A percentile compares a stretch with the other conserved stretches of the same genome.
phyloP scores from a whole-genome alignment of 2,888 invertebrate genomes.

The Suillia variegata region DNA sequence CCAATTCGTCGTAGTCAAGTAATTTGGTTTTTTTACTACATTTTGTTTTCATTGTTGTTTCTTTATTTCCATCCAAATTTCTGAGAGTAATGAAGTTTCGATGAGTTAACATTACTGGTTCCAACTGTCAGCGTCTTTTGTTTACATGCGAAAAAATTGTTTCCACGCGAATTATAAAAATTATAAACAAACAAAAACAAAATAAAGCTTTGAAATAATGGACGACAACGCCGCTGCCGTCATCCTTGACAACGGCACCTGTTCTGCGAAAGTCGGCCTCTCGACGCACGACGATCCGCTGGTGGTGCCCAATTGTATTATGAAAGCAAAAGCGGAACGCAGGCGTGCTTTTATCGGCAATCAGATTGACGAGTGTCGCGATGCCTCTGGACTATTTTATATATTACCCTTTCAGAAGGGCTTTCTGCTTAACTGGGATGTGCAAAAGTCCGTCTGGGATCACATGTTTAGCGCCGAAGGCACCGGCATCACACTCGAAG shows the following conservation, averaged over 20 bases:
- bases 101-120: too few species aligned
- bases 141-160: too few species aligned
- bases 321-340: conserved; percentile 97
- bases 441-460: conserved; percentile 92
- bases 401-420: conserved; percentile 94
- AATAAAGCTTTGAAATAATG: conserved; percentile 21
- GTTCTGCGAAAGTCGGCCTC: conserved; percentile 84
- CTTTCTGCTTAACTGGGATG: conserved; percentile 94
- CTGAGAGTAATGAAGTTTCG: too few species aligned
- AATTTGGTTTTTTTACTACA: too few species aligned
- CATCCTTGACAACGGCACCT: conserved; percentile 88
- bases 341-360: conserved; percentile 91
- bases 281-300: conserved; percentile 72
- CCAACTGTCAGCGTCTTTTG: too few species aligned
- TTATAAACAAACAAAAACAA: too few species aligned
- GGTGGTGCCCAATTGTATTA: conserved; percentile 91
- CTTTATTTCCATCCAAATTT: too few species aligned
- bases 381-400: conserved; percentile 93
- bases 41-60: too few species aligned
- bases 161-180: too few species aligned
- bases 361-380: conserved; percentile 95
- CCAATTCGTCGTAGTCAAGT: too few species aligned
- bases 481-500: conserved; percentile 76
- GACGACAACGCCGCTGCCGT: conserved; percentile 37
- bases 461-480: conserved; percentile 88